Evolutionary conservation across 2,113 vertebrate species (phyloP).

Genomic region (Ellobius talpinus): DNA sequence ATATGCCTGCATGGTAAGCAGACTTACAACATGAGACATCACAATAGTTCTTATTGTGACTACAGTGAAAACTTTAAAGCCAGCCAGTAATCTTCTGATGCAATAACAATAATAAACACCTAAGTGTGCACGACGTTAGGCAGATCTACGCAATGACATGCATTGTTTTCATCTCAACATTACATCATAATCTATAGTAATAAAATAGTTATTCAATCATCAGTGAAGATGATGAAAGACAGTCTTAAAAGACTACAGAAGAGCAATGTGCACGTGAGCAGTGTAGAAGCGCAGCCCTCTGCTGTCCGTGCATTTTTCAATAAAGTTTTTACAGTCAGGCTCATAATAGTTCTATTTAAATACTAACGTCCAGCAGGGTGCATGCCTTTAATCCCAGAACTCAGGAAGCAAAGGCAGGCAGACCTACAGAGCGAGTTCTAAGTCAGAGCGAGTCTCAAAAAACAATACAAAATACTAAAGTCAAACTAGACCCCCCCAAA

Average conservation of each 20-base stretch:
- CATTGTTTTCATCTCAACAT: not conserved
- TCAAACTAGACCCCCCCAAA: conserved; percentile 3
- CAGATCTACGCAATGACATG: not conserved
- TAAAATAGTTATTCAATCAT: too few species aligned
- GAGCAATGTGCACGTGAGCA: not conserved
- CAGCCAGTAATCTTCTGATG: not conserved
- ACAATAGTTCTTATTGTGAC: not conserved
- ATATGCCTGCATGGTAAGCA: not conserved
- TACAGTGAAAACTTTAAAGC: not conserved
- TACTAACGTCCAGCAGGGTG: not conserved
- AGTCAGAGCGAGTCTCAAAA: too few species aligned
- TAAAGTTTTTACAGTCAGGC: not conserved
- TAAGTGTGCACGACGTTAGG: not conserved
- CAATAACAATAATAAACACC: not conserved
- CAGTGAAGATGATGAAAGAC: not conserved
- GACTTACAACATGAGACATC: not conserved
- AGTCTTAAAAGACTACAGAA: not conserved
- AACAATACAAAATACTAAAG: not conserved
- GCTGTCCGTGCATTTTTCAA: not conserved
- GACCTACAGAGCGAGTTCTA: not conserved
- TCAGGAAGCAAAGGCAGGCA: not conserved
- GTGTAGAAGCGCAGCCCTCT: not conserved
- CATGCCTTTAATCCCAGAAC: not conserved
- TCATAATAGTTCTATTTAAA: conserved; percentile 47
- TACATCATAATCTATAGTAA: too few species aligned